Conservation (phyloP, 2,113 vertebrate genomes). For the Marmota monax region DNA sequence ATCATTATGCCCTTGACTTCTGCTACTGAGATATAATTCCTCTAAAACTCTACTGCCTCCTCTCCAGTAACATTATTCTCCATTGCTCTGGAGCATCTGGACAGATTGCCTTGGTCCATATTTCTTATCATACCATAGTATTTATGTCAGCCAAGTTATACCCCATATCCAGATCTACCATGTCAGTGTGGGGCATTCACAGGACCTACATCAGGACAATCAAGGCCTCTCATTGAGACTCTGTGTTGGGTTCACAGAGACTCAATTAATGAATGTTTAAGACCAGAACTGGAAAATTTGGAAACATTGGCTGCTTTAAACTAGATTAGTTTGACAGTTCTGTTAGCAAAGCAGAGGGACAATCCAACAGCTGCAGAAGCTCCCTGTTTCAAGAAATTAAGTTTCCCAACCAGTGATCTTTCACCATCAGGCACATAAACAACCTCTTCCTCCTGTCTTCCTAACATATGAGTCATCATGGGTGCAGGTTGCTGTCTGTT, state of each 20-base stretch:
- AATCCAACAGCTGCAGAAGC: background rate
- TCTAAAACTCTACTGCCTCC: background rate
- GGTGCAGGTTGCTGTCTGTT: rapidly evolving
- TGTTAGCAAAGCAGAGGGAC: background rate
- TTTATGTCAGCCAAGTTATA: background rate
- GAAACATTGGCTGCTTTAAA: background rate
- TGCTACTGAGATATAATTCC: background rate
- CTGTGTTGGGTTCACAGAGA: background rate
- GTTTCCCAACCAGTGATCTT: background rate
- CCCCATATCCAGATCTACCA: background rate
- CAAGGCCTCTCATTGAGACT: background rate
- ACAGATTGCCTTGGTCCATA: background rate
- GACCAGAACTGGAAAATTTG: background rate
- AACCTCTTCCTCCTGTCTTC: background rate
- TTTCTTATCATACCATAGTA: background rate
- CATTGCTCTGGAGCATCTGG: background rate
- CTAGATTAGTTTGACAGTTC: background rate
- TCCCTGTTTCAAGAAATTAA: background rate
- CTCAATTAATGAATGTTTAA: background rate
- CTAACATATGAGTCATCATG: too few species aligned
- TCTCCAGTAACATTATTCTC: background rate
- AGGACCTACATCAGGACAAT: background rate
- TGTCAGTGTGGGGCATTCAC: background rate
- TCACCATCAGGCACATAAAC: background rate
- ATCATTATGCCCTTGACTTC: background rate